Base-by-base conservation (phyloP, 2,888 invertebrate species). In the Lithophane ornitopus region DNA sequence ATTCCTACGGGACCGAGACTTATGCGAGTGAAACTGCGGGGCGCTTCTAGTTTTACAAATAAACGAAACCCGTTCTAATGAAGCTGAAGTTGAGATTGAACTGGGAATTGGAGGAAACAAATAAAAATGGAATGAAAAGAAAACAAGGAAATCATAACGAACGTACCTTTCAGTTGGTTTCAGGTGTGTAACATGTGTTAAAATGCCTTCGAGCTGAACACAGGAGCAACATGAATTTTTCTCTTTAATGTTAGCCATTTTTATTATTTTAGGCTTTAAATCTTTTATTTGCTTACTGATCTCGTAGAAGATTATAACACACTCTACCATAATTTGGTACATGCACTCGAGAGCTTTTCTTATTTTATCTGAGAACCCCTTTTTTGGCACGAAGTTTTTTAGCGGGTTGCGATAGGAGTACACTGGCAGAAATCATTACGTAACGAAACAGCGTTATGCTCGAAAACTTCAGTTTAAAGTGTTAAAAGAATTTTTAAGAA, bases 61-160 rank as follows among this genome's bases (percentile, higher is more conserved):
- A 74, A 81, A 81, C 19, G 26, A 49, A 63, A 69, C 70, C 56
- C 16, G 67, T 68, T 56, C 54, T 78, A 78, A 81, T 74, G 46
- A 70, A 49, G 61, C 66, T 70, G 44, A 63, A 68, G 62, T 81
- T 39, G 61, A 78, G 70, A 81, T 81, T 81, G 82, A 74, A 81
- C 78, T 59, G 81, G 78, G 81, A 81, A 81, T 81, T 56, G 74
- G 46, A 59, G 49, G 6, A 34, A 78, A 74, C 82, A 81, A 81
- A 81, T 49, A 78, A 77, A 75, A 80, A 65, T 67, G 62, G 56
- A 65, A 82, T 61, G 70, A 73, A 75, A 82, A 74, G 62, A 67
- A 80, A 82, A 82, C 69, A 80, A 75, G 76, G 59, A 70, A 56
- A 73, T 56, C 41, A 58, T 28, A 63, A 39, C n/a, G 19, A 59